A percentile compares a stretch with the other conserved stretches of the same genome.
Evolutionary conservation across 2,797 vertebrate genomes (phyloP).

Genomic region (Pipistrellus nathusii): DNA sequence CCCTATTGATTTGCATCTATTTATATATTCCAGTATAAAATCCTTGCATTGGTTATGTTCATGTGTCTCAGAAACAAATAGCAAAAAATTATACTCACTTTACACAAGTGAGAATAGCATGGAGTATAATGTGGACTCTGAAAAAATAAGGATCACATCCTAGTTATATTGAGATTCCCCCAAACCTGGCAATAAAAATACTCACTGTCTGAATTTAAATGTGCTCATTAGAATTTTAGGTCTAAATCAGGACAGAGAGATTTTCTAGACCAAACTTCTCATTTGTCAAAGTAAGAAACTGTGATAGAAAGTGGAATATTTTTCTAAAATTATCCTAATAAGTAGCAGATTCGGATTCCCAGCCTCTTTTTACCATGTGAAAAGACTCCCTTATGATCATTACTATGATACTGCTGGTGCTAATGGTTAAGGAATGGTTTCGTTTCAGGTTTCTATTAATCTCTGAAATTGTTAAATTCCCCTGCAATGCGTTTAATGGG

Average conservation of each 20-base stretch:
- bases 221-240: neutral
- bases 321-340: constrained; percentile 4
- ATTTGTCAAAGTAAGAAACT: neutral
- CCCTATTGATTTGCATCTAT: neutral
- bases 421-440: neutral
- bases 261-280: constrained; percentile 5
- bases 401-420: neutral
- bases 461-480: neutral
- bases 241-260: neutral
- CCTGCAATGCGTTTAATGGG: neutral
- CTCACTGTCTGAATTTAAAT: neutral
- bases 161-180: neutral
- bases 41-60: neutral
- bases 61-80: constrained; percentile 57
- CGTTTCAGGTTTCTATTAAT: neutral
- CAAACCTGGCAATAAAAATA: neutral
- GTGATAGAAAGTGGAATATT: neutral
- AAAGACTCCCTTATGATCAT: neutral
- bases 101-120: neutral
- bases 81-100: constrained; percentile 19
- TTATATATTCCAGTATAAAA: neutral
- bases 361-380: neutral
- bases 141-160: neutral
- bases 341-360: neutral
- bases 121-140: neutral